Evolutionary conservation across 2,888 invertebrate genomes (phyloP).

Genomic region (Acanthacorydalis orientalis): DNA sequence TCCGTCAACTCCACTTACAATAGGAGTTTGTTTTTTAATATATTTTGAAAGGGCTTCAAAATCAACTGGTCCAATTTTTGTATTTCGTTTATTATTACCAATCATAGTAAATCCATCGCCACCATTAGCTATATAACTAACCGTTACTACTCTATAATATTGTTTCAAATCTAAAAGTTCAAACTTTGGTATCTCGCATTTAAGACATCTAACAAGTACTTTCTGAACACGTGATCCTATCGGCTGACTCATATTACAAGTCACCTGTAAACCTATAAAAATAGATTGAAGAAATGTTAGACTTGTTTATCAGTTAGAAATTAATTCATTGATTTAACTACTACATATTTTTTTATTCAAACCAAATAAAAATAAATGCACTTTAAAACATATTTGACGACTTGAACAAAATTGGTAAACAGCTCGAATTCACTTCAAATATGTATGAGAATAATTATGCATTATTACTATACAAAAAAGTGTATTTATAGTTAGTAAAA

Average conservation of each 20-base stretch:
- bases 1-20: constrained; percentile 34
- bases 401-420: no score
- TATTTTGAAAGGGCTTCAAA: constrained; percentile 34
- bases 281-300: not conserved
- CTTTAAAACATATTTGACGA: no score
- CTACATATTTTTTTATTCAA: no score
- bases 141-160: constrained; percentile 43
- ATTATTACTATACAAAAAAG: no score
- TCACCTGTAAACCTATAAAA: constrained; percentile 36
- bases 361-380: not conserved
- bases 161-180: constrained; percentile 34
- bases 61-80: constrained; percentile 31
- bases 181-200: constrained; percentile 46
- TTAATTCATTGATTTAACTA: not conserved
- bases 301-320: not conserved
- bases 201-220: constrained; percentile 37
- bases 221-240: constrained; percentile 39
- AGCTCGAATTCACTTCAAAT: no score
- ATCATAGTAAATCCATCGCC: constrained; percentile 49
- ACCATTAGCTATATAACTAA: constrained; percentile 44
- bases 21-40: constrained; percentile 30
- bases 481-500: no score
- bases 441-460: no score
- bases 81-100: constrained; percentile 31
- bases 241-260: constrained; percentile 41